These are phyloP conservation scores for Drosophila algonquin DNA, from an alignment of 2,888 invertebrate genomes.

Conservation along the genomic window DNA sequence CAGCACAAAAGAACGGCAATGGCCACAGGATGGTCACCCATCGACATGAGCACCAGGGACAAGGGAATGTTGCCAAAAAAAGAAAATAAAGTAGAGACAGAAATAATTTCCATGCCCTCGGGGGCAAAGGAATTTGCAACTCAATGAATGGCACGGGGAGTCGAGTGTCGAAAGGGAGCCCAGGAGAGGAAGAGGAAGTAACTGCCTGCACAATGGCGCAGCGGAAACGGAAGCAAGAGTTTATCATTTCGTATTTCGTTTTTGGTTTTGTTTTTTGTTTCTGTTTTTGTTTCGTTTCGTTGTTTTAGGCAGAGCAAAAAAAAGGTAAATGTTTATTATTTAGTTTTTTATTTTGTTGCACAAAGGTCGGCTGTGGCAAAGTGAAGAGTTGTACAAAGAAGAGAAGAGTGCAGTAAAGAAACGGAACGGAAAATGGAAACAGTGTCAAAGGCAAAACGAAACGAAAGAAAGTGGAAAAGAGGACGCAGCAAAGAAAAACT, in stretches of 20 bases:
- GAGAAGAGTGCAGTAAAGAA: conserved; percentile 42
- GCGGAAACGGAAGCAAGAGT: conserved; percentile 78
- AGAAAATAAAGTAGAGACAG: conserved; percentile 11
- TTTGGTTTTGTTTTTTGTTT: conserved; percentile 16
- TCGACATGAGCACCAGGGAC: background rate
- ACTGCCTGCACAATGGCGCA: conserved; percentile 75
- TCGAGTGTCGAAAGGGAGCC: background rate
- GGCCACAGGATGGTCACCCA: background rate
- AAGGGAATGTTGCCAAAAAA: conserved; percentile 15
- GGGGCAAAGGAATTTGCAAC: conserved; percentile 46
- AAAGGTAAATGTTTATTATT: conserved; percentile 17
- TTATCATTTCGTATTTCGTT: conserved; percentile 56
- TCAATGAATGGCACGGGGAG: conserved; percentile 30
- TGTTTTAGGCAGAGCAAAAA: conserved; percentile 19
- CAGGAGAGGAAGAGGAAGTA: conserved; percentile 31
- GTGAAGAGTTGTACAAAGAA: conserved; percentile 32
- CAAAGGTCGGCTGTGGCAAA: conserved; percentile 11
- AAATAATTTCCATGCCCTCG: conserved; percentile 41
- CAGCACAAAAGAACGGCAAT: background rate
- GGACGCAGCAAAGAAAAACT: conserved; percentile 37
- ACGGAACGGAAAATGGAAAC: conserved; percentile 45
- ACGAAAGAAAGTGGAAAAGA: conserved; percentile 15
- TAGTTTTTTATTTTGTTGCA: conserved; percentile 39
- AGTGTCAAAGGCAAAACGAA: conserved; percentile 45
- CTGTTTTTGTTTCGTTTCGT: conserved; percentile 30